Percentiles rank a stretch among this genome's conserved stretches.
phyloP scores from a whole-genome alignment of 2,888 invertebrate species.

The Latrodectus hesperus region DNA sequence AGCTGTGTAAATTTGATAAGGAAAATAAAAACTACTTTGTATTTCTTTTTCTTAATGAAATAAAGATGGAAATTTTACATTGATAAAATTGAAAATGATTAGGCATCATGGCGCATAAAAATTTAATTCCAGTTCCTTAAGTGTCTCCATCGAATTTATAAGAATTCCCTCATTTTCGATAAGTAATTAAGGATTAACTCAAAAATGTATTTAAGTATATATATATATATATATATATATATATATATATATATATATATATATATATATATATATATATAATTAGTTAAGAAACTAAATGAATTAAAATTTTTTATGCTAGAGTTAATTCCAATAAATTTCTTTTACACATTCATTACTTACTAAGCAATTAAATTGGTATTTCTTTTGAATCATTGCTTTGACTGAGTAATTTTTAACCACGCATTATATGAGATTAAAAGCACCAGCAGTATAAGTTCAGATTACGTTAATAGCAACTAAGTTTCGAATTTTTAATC shows the following conservation, averaged over 20 bases:
- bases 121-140: no score
- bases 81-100: no score
- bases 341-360: slow-evolving; percentile 6
- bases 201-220: neutral
- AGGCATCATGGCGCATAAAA: no score
- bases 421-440: slow-evolving; percentile 3
- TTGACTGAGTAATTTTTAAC: slow-evolving; percentile 20
- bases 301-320: neutral
- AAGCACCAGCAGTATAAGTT: slow-evolving; percentile 5
- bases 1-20: no score
- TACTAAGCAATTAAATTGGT: slow-evolving; percentile 22
- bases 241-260: no score
- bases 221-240: no score
- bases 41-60: no score
- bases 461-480: slow-evolving; percentile 30
- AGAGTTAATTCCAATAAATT: neutral
- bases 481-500: slow-evolving; percentile 32
- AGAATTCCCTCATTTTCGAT: neutral
- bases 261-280: no score
- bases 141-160: no score
- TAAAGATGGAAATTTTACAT: no score
- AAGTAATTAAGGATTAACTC: slow-evolving; percentile 2
- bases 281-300: neutral
- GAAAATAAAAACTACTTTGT: no score
- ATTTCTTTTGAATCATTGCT: neutral